Evolutionary conservation across 2,113 vertebrate genomes (phyloP), one percentile per base, ranked within the genome.

Genomic region (Pelecanoides urinatrix): DNA sequence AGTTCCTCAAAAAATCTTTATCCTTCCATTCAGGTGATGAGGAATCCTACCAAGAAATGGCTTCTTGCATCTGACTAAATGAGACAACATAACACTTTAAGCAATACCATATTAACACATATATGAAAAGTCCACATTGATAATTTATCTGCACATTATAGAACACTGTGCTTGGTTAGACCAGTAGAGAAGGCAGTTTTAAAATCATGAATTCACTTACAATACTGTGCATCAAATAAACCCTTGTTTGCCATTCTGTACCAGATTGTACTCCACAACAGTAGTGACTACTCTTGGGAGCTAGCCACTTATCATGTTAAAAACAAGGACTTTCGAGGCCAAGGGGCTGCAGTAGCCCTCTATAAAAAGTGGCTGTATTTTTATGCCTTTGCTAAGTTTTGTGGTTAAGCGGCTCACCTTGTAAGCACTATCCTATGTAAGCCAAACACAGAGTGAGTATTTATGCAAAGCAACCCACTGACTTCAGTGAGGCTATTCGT

Each of bases 381-480:
- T 96, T 91, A 75, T 55, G 58, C 58, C 38, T 91, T 94, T 74
- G 27, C 56, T 94, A 58, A 86, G 73, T 92, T 97, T 91, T 91
- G 61, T 65, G 66, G 76, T 45, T 81, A 86, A 86, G 70, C 66
- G 79, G n/a, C 40, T 94, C 73, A 95, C 86, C 56, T 87, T 14
- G 0, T 56, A 84, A 94, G 61, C 61, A 61, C 73, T 84, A 61
- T 11, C 20, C 75, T 87, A 13, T 77, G 36, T 72, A 78, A 85
- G 58, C 45, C 5, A 0, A 63, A 61, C 38, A 66, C 47, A 88
- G 50, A 50, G 29, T 42, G 58, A 91, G 56, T 71, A 77, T 93
- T 95, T 93, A 78, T 95, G 76, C 70, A 85, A 92, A 89, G 27
- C 91, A 81, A 89, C 70, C 80, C 86, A 79, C 80, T 66, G 80